These are phyloP conservation scores for Macrocentrus cingulum DNA, from an alignment of 1,140 invertebrate species.

Conservation along the genomic window DNA sequence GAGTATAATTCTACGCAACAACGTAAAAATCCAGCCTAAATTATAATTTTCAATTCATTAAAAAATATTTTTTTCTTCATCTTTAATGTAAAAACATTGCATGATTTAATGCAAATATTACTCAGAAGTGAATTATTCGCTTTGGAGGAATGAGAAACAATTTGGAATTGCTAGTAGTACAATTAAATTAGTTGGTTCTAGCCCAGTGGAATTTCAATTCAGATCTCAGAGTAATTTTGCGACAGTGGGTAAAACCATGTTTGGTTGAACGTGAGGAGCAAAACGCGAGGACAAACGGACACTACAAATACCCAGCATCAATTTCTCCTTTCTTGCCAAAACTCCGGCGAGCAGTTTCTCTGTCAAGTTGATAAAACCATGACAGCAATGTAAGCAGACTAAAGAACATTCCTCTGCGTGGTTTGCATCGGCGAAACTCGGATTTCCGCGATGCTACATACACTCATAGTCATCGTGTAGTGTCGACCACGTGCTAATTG, in stretches of 20 bases:
- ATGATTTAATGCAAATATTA: too few species aligned
- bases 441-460: constrained; percentile 7
- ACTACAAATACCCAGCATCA: constrained; percentile 1
- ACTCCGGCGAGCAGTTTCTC: too few species aligned
- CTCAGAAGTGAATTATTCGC: too few species aligned
- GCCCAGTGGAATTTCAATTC: constrained; percentile 14
- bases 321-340: constrained; percentile 21
- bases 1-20: too few species aligned
- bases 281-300: constrained; percentile 20
- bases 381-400: constrained; percentile 13
- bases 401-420: neutral
- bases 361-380: too few species aligned
- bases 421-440: constrained; percentile 12
- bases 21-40: too few species aligned
- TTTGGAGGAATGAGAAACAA: too few species aligned
- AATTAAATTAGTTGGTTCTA: neutral
- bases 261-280: constrained; percentile 10
- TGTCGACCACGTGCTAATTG: constrained; percentile 28
- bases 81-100: too few species aligned
- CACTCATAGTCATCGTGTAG: constrained; percentile 6
- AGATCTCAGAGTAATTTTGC: constrained; percentile 15
- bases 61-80: too few species aligned
- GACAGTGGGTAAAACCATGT: constrained; percentile 18
- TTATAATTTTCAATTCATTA: too few species aligned
- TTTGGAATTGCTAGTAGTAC: neutral